Conservation (phyloP, 2,888 invertebrate genomes). For the Melikaiella ostensackeni region DNA sequence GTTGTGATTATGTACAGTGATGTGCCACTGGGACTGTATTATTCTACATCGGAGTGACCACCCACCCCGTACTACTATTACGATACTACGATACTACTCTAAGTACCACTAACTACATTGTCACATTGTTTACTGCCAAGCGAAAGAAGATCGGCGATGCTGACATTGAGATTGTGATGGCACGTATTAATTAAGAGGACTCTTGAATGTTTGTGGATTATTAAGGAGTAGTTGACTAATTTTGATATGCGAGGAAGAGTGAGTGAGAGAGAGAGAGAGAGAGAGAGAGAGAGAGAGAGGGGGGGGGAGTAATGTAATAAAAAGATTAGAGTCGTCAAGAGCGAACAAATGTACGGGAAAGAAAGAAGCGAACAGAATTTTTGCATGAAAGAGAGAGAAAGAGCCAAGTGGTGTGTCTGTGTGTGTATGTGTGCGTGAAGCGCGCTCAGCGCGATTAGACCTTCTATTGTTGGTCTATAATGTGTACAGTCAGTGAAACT, state of each 20-base stretch:
- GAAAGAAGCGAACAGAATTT: conserved; percentile 26
- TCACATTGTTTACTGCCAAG: conserved; percentile 77
- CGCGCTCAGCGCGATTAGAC: conserved; percentile 74
- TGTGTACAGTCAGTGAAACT: conserved; percentile 78
- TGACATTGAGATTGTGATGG: conserved; percentile 70
- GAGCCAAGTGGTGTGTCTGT: conserved; percentile 52
- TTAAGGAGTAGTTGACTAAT: conserved; percentile 46
- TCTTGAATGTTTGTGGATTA: conserved; percentile 49
- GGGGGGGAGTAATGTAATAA: conserved; percentile 20
- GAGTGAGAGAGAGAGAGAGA: conserved; percentile 34
- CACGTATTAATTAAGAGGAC: conserved; percentile 65
- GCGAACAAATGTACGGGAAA: conserved; percentile 34
- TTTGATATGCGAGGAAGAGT: conserved; percentile 34
- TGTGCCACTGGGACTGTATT: conserved; percentile 76
- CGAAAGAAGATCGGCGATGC: conserved; percentile 71
- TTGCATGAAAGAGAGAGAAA: conserved; percentile 44
- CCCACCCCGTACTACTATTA: conserved; percentile 76
- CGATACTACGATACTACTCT: conserved; percentile 69
- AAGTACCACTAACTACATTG: conserved; percentile 76
- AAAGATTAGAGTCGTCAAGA: conserved; percentile 31
- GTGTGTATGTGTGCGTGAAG: conserved; percentile 61
- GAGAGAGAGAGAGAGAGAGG: conserved; percentile 39
- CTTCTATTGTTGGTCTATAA: conserved; percentile 77
- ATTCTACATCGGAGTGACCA: conserved; percentile 74
- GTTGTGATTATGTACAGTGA: conserved; percentile 76